Conservation (phyloP, 2,797 vertebrate species). For the Moxostoma hubbsi region DNA sequence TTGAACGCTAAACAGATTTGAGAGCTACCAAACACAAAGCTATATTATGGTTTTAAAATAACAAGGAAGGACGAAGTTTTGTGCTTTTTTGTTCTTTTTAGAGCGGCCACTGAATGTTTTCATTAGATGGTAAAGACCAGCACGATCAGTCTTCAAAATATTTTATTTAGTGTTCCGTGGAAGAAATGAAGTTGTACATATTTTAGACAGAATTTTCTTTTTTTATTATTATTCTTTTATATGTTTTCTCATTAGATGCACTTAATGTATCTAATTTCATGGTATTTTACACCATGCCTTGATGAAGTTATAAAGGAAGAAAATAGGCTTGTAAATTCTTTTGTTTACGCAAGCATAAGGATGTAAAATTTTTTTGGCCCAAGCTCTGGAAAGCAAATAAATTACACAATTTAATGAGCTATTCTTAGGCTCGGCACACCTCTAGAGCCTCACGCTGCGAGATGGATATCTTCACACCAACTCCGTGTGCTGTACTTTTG, state of each 20-base stretch:
- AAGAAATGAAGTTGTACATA: no score
- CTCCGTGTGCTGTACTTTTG: conserved; percentile 47
- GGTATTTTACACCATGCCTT: neutral
- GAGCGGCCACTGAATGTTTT: no score
- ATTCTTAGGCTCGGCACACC: conserved; percentile 55
- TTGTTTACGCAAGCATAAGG: conserved; percentile 72
- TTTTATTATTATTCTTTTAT: no score
- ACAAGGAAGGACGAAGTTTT: no score
- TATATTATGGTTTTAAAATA: neutral
- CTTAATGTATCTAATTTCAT: no score
- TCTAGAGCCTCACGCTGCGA: conserved; percentile 63
- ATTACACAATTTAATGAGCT: conserved; percentile 74
- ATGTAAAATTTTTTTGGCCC: conserved; percentile 71
- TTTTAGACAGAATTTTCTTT: no score
- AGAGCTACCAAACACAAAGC: neutral
- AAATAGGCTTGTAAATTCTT: conserved; percentile 69
- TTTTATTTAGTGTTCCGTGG: no score
- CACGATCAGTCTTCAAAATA: no score
- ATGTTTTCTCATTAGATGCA: no score
- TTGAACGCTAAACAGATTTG: neutral
- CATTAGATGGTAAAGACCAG: no score
- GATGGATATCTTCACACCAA: conserved; percentile 65
- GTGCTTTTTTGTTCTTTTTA: no score
- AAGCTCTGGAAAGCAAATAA: conserved; percentile 74
- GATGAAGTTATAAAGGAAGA: conserved; percentile 7